Percentiles rank a stretch among this genome's conserved stretches.
These are phyloP conservation scores for Umimayanthus chanpuru DNA, from an alignment of 92 coral and sea anemone genomes.

Conservation along the genomic window DNA sequence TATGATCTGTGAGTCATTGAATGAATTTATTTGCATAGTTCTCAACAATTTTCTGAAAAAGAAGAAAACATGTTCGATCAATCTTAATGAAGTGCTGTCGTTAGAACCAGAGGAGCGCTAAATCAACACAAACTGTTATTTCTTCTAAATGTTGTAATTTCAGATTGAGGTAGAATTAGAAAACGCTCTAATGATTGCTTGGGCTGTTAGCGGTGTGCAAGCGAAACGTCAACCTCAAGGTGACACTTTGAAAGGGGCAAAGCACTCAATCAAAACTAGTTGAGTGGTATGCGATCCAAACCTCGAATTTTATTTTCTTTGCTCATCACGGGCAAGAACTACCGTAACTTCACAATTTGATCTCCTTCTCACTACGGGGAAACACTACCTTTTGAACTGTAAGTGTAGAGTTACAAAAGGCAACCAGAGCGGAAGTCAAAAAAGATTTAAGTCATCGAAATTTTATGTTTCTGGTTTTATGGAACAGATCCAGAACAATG, in stretches of 20 bases:
- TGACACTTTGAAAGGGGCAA: background rate
- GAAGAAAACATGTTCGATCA: background rate
- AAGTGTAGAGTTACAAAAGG: background rate
- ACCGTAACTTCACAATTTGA: background rate
- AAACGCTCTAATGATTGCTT: background rate
- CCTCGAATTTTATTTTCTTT: background rate
- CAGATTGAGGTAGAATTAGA: background rate
- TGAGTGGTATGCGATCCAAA: background rate
- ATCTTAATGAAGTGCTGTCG: background rate
- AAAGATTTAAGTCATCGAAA: background rate
- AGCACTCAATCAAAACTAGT: background rate
- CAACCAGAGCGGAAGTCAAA: constrained; percentile 12
- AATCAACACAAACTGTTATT: background rate
- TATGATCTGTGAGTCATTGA: background rate
- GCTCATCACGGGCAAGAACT: background rate
- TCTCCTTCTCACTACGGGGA: background rate
- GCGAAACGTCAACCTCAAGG: background rate
- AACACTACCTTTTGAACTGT: too few relatives aligned
- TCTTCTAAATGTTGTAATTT: background rate
- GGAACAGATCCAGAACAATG: constrained; percentile 11
- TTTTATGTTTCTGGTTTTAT: background rate
- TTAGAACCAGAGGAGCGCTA: background rate
- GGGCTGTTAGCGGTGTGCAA: background rate
- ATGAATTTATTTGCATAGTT: background rate
- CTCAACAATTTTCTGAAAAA: background rate